Base-by-base conservation (phyloP, 2,797 vertebrate species). In the Anguilla pacifica region DNA sequence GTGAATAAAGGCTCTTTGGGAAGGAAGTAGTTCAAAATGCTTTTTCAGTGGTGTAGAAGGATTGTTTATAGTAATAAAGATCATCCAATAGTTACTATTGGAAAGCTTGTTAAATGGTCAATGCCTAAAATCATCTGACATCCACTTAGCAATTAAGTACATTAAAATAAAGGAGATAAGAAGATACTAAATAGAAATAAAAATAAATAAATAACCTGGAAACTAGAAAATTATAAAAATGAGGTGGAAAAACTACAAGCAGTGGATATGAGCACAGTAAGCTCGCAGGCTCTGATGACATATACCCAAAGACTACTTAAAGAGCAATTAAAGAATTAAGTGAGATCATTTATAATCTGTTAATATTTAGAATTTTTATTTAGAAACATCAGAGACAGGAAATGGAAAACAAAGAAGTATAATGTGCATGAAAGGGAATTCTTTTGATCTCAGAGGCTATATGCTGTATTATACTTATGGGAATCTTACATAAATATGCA, bases 281-380 rank as follows among this genome's bases (percentile, higher is more conserved):
- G 64, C 25, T 6, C 6, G 3, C 13, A 59, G 57, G 57, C 57
- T 59, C 57, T 59, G 57, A 70, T n/a, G 64, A 6, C 9, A 70
- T 11, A 70, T 70, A 28, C n/a, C 64, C 25, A 70, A 11, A 70
- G 9, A n/a, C 22, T 70, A n/a, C 64, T 28, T 70, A 70, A 70
- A 28, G n/a, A n/a, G 64, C 10, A n/a, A 70, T 70, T 70, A 70
- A 28, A 28, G n/a, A 70, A 70, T 11, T 70, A 70, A 10, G 25
- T 70, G 64, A 28, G 64, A 70, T 70, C 64, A 70, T 70, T n/a
- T 70, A 70, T 70, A 28, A 70, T n/a, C 64, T 28, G n/a, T 70
- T n/a, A n/a, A 70, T n/a, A 70, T 28, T 22, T 64, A 25, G 19
- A 22, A n/a, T 64, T 19, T 64, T n/a, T 7, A 64, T 64, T 64